A percentile compares a stretch with the other conserved stretches of the same genome.
Conservation (phyloP, 1,140 invertebrate species). For the Artemia franciscana region DNA sequence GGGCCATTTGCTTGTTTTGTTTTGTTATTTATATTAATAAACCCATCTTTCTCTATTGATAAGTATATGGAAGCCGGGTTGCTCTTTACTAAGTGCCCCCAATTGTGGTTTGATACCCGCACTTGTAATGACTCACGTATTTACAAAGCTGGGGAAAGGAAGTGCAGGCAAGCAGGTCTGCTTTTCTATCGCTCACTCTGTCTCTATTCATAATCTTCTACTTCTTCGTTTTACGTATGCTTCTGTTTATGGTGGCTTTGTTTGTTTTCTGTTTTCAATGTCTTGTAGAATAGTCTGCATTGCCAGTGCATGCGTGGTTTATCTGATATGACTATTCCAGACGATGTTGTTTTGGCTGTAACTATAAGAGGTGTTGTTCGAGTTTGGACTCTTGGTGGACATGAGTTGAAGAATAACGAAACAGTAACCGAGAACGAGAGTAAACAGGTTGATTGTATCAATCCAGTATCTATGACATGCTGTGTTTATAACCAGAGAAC, state of each 20-base stretch:
- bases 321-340: slow-evolving; percentile 25
- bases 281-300: background rate
- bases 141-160: too few species aligned
- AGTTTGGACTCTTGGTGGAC: slow-evolving; percentile 79
- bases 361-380: slow-evolving; percentile 93
- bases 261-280: slow-evolving; percentile 5
- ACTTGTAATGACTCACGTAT: too few species aligned
- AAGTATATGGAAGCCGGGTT: too few species aligned
- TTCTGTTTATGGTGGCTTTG: slow-evolving; percentile 6
- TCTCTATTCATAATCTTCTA: too few species aligned
- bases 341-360: slow-evolving; percentile 86
- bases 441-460: slow-evolving; percentile 80
- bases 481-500: slow-evolving; percentile 88
- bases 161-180: too few species aligned
- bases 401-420: slow-evolving; percentile 51
- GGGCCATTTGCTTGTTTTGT: too few species aligned
- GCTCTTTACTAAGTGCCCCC: too few species aligned
- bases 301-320: background rate
- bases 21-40: too few species aligned
- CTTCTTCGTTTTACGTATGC: too few species aligned
- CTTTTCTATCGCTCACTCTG: too few species aligned
- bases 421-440: slow-evolving; percentile 92
- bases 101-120: too few species aligned
- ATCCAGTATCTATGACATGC: slow-evolving; percentile 77
- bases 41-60: too few species aligned